Base-by-base conservation (phyloP, 2,113 vertebrate genomes). In the Pluvialis apricaria region DNA sequence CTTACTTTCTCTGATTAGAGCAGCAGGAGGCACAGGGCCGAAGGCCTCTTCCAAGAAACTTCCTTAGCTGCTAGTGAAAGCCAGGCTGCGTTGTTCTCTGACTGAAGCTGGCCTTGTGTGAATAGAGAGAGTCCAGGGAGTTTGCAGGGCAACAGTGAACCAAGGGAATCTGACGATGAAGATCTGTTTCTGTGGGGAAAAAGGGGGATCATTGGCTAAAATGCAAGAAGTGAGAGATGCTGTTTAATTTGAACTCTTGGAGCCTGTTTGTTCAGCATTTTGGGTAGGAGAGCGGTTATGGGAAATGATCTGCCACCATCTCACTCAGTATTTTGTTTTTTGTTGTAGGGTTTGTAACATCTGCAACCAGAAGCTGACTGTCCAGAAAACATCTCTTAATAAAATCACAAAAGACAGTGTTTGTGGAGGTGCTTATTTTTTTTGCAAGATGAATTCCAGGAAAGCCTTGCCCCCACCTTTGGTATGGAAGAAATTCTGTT, bases 341-440 rank as follows among this genome's bases (percentile, higher is more conserved):
- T 21, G 0, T 98, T 98, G 90, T 94, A 98, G 98, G 97, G 52
- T 97, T 94, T 97, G 47, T 86, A 94, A 79, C 94, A 60, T 71
- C 91, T 95, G 86, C 91, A 94, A 69, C 78, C 94, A 96, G 91
- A 95, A 78, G 82, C 83, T 94, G 93, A 92, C 88, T 93, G 86
- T 97, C 87, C 71, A 91, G 32, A 95, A 96, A 97, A 96, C 96
- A 95, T 90, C 52, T 98, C 94, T 96, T 97, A 98, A 98, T 98
- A 98, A 98, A 98, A 97, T 94, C 36, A 77, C 52, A 96, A 97
- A 97, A 97, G 93, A 84, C 96, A 94, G 31, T 70, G 54, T 69
- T 90, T 60, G 88, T 93, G 54, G 45, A 91, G 44, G 66, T 82
- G 92, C 58, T 66, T 91, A 49, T 54, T 57, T 60, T 60, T 25